Evolutionary conservation across 35 echinoderm and acorn worm genomes (phyloP).

Genomic region (Heliocidaris tuberculata): DNA sequence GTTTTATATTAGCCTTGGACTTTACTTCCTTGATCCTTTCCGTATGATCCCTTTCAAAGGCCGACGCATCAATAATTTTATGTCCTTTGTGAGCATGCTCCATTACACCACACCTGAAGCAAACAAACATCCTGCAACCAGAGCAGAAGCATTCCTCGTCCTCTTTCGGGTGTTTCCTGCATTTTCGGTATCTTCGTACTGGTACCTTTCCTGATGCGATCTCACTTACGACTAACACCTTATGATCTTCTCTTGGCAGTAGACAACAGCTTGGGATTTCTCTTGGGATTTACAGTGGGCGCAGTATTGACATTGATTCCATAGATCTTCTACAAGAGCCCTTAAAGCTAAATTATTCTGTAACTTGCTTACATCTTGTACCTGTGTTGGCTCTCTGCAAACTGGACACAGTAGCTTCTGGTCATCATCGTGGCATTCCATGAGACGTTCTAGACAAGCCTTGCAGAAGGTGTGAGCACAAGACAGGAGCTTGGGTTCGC

Average conservation of each 20-base stretch:
- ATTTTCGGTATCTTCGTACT: background rate
- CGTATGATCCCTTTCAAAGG: no score
- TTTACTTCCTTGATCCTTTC: no score
- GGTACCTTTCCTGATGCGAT: background rate
- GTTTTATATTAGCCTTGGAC: no score
- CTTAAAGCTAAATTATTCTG: background rate
- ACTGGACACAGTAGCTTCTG: no score
- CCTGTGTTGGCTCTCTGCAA: no score
- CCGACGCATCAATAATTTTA: no score
- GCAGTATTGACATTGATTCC: background rate
- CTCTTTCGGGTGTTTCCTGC: background rate
- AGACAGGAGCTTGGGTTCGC: background rate
- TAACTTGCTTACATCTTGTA: background rate
- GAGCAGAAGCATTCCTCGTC: no score
- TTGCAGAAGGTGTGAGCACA: slow-evolving; percentile 16
- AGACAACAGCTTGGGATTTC: background rate
- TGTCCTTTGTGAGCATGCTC: no score
- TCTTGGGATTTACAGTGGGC: background rate
- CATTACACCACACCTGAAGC: no score
- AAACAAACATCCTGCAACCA: no score
- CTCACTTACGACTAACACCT: background rate
- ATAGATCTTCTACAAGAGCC: background rate
- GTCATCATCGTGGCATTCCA: background rate
- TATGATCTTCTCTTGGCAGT: background rate
- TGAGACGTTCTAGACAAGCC: background rate